These are phyloP conservation scores for Montipora sp. DNA, from an alignment of 64 coral and sea anemone genomes.

Conservation along the genomic window DNA sequence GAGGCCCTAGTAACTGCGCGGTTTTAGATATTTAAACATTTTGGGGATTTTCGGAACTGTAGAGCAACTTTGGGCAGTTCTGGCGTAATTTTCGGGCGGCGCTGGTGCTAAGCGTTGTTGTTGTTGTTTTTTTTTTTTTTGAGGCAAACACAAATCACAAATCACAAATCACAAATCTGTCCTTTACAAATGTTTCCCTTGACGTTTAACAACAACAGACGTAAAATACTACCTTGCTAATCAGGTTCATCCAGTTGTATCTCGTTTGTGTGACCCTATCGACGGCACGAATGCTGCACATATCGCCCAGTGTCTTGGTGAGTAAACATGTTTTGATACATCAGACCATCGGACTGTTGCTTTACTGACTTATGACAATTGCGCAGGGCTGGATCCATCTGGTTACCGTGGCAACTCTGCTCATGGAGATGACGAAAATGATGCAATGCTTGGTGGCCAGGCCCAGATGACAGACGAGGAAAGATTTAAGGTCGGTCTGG, in stretches of 20 bases:
- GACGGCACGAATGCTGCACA: constrained; percentile 94
- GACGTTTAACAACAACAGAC: constrained; percentile 52
- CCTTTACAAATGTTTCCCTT: constrained; percentile 29
- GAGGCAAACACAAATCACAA: too few species aligned
- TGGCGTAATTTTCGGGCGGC: too few species aligned
- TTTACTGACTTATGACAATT: not conserved
- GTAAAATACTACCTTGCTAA: constrained; percentile 92
- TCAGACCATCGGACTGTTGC: not conserved
- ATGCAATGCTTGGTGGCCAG: constrained; percentile 93
- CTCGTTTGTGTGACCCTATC: constrained; percentile 96
- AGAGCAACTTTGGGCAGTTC: too few species aligned
- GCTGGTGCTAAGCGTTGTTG: too few species aligned
- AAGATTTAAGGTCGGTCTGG: constrained; percentile 86
- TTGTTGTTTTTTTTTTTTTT: not conserved
- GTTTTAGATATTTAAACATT: too few species aligned
- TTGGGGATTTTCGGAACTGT: too few species aligned
- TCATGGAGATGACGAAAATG: constrained; percentile 82
- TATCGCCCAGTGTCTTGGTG: constrained; percentile 94
- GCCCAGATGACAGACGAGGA: constrained; percentile 96
- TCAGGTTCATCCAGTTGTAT: constrained; percentile 96
- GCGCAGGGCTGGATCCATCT: constrained; percentile 86
- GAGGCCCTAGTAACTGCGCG: too few species aligned
- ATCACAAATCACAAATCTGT: too few species aligned
- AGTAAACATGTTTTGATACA: not conserved
- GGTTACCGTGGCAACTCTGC: constrained; percentile 79